phyloP scores from a whole-genome alignment of 1,140 invertebrate genomes.

The Monochamus saltuarius region DNA sequence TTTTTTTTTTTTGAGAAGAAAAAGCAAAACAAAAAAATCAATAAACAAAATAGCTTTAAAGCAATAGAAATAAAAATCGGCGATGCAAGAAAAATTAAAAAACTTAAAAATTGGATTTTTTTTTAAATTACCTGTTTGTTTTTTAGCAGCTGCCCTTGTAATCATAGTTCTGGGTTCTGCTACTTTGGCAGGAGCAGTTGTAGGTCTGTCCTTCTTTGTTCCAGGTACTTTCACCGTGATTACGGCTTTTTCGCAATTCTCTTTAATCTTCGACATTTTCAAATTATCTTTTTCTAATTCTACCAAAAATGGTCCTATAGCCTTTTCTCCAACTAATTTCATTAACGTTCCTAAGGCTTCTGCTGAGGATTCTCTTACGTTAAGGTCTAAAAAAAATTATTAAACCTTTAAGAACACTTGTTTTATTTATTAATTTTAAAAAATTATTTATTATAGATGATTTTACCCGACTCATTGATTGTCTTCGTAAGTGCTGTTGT shows the following conservation, averaged over 20 bases:
- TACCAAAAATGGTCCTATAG: constrained; percentile 78
- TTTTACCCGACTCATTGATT: constrained; percentile 76
- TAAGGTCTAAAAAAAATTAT: constrained; percentile 66
- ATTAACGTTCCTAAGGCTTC: constrained; percentile 92
- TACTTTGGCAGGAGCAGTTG: constrained; percentile 56
- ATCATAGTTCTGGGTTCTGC: constrained; percentile 56
- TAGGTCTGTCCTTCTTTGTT: constrained; percentile 62
- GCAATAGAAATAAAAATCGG: constrained; percentile 20
- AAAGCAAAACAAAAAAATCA: constrained; percentile 14
- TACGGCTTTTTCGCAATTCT: constrained; percentile 89
- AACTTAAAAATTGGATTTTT: not conserved
- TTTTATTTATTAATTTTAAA: not conserved
- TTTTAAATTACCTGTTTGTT: constrained; percentile 16
- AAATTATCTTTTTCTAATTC: constrained; percentile 87
- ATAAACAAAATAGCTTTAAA: constrained; percentile 15
- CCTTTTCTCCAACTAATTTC: constrained; percentile 92
- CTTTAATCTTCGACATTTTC: constrained; percentile 96
- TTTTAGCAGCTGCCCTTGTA: constrained; percentile 31
- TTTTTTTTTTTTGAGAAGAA: constrained; percentile 11
- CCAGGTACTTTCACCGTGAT: constrained; percentile 71
- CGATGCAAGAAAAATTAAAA: constrained; percentile 2
- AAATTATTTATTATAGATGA: not conserved
- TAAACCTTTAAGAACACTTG: constrained; percentile 16
- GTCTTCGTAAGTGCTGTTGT: constrained; percentile 80
- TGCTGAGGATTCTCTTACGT: constrained; percentile 80